Conservation (phyloP, 2,113 vertebrate genomes). For the Centropristis striata region DNA sequence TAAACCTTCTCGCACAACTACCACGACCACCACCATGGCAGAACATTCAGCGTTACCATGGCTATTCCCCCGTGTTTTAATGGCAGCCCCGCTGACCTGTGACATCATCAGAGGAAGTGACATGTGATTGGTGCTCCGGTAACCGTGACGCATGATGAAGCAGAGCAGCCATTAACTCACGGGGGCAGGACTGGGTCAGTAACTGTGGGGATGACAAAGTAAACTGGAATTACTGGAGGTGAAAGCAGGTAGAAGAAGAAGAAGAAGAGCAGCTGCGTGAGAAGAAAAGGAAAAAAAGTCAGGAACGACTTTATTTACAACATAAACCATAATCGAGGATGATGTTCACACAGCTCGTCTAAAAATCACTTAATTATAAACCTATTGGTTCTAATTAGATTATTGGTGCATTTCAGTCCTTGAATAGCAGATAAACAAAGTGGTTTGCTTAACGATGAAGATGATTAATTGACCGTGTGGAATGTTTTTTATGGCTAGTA, state of each 20-base stretch:
- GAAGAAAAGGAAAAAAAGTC: not conserved
- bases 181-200: constrained; percentile 25
- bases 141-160: constrained; percentile 66
- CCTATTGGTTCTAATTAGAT: constrained; percentile 9
- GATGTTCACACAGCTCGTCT: not conserved
- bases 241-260: not conserved
- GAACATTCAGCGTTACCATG: constrained; percentile 67
- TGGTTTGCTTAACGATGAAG: not conserved
- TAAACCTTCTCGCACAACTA: constrained; percentile 69
- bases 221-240: constrained; percentile 22
- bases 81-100: constrained; percentile 70
- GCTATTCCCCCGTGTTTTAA: constrained; percentile 56
- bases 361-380: no score
- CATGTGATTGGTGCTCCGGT: constrained; percentile 56
- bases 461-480: not conserved
- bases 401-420: not conserved
- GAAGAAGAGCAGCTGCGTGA: not conserved
- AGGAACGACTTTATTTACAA: no score
- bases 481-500: not conserved
- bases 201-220: constrained; percentile 49
- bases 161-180: constrained; percentile 18
- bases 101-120: constrained; percentile 60
- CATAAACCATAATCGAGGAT: not conserved
- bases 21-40: constrained; percentile 62
- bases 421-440: constrained; percentile 1